phyloP scores from a whole-genome alignment of 1,140 invertebrate species.

The Pseudachorutes palmiensis region DNA sequence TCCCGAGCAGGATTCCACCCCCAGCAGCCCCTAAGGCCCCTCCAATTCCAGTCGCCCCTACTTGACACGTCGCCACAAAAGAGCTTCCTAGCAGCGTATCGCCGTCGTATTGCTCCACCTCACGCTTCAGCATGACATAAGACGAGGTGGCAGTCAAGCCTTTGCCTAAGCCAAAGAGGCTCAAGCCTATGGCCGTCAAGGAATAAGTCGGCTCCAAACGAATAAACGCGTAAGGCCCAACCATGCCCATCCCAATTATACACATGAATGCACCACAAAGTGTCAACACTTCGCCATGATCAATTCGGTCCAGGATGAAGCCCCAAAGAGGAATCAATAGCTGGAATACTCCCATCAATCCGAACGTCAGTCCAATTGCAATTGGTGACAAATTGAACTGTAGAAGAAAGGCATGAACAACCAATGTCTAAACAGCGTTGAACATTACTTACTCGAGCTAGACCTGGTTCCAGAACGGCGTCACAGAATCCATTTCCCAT shows the following conservation, averaged over 20 bases:
- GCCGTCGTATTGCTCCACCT: neutral
- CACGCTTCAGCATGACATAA: neutral
- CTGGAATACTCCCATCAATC: neutral
- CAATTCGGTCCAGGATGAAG: neutral
- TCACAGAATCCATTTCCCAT: neutral
- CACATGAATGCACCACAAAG: neutral
- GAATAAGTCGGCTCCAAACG: neutral
- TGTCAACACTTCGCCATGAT: neutral
- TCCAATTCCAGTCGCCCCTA: neutral
- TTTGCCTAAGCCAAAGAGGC: neutral
- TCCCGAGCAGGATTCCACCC: neutral
- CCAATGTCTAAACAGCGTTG: neutral
- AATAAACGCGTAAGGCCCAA: neutral
- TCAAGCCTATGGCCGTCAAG: neutral
- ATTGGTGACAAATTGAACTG: neutral
- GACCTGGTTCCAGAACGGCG: neutral
- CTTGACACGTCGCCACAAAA: neutral
- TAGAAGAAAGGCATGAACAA: neutral
- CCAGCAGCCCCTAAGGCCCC: neutral
- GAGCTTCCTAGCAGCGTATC: neutral
- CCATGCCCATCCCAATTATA: neutral
- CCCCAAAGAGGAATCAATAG: neutral
- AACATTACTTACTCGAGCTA: neutral
- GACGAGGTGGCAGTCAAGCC: neutral
- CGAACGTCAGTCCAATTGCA: neutral